These are phyloP conservation scores for Therioaphis trifolii DNA, from an alignment of 2,888 invertebrate genomes.

Conservation along the genomic window DNA sequence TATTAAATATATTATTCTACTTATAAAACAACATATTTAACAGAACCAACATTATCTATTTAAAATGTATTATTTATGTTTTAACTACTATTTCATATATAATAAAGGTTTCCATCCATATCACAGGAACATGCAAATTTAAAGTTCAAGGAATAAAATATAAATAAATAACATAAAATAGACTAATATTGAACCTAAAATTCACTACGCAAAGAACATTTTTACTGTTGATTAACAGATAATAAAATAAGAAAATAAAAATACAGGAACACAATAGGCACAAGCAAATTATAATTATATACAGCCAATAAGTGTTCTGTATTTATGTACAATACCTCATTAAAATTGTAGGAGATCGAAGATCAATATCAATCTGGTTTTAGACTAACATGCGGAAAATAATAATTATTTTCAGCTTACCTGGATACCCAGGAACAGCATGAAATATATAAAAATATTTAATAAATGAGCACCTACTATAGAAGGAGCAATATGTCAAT, in stretches of 20 bases:
- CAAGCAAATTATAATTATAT: background rate
- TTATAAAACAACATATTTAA: background rate
- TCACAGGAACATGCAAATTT: conserved; percentile 19
- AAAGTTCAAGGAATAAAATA: background rate
- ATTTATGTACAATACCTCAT: conserved; percentile 40
- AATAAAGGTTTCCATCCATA: background rate
- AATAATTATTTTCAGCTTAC: conserved; percentile 56
- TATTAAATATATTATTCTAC: background rate
- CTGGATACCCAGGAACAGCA: conserved; percentile 50
- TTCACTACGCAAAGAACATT: background rate
- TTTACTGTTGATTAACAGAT: background rate
- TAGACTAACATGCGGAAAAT: conserved; percentile 44
- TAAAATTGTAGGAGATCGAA: conserved; percentile 22
- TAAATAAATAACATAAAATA: background rate
- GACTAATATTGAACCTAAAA: background rate
- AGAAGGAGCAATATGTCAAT: background rate
- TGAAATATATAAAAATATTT: conserved; percentile 35
- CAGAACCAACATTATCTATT: background rate
- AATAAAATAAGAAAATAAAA: background rate
- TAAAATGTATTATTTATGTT: background rate
- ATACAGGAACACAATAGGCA: background rate
- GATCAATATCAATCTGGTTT: conserved; percentile 13
- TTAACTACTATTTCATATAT: background rate
- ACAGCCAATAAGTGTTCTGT: background rate
- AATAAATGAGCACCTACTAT: background rate